Evolutionary conservation across 2,888 invertebrate species (phyloP).

Genomic region (Nephrocerus scutellatus): DNA sequence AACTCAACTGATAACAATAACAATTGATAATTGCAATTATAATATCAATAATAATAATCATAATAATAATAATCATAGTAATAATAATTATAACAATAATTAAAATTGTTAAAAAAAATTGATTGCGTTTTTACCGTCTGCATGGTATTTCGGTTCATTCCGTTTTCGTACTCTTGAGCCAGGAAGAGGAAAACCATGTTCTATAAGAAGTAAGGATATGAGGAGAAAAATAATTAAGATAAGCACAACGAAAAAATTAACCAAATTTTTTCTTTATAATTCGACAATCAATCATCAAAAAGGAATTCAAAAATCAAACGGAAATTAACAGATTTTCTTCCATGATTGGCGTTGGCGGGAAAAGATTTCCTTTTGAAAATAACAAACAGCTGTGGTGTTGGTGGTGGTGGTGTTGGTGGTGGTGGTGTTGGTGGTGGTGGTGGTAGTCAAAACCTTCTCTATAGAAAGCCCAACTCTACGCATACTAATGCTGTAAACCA

Average conservation of each 20-base stretch:
- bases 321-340: conserved; percentile 13
- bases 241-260: no score
- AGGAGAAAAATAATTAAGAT: conserved; percentile 22
- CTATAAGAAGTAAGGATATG: conserved; percentile 35
- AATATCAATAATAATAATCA: background rate
- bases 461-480: no score
- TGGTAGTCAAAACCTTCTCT: no score
- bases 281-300: no score
- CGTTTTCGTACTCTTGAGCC: conserved; percentile 44
- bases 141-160: conserved; percentile 47
- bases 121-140: conserved; percentile 45
- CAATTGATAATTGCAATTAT: background rate
- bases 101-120: conserved; percentile 28
- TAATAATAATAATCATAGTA: background rate
- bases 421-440: no score
- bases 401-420: no score
- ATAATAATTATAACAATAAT: conserved; percentile 5
- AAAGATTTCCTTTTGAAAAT: no score
- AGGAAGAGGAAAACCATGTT: conserved; percentile 45
- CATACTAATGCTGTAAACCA: no score
- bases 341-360: no score
- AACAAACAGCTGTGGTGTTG: no score
- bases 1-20: background rate
- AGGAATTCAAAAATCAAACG: conserved; percentile 9
- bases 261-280: no score